Percentiles rank a stretch among this genome's conserved stretches.
phyloP scores from a whole-genome alignment of 2,113 vertebrate genomes.

The Holacanthus passer region DNA sequence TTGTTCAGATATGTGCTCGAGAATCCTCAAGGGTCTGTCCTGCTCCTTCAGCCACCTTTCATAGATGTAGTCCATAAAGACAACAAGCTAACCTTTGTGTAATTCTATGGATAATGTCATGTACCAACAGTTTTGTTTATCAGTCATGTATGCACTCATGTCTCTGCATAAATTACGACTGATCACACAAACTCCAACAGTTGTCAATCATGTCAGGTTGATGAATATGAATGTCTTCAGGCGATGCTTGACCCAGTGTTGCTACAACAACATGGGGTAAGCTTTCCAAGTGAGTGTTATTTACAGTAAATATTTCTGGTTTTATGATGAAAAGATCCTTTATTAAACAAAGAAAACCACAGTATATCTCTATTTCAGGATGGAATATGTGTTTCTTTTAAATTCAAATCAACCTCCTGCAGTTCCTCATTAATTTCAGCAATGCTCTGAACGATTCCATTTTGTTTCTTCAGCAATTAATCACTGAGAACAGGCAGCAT shows the following conservation, averaged over 20 bases:
- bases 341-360: neutral
- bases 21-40: neutral
- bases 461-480: constrained; percentile 7
- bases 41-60: neutral
- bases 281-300: neutral
- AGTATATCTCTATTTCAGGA: neutral
- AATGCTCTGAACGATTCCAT: constrained; percentile 12
- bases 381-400: neutral
- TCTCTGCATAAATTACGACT: neutral
- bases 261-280: neutral
- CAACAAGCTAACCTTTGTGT: neutral
- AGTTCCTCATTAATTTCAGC: neutral
- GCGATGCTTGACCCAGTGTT: neutral
- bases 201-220: neutral
- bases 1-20: neutral
- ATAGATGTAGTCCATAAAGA: neutral
- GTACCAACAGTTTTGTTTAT: neutral
- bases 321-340: neutral
- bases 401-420: neutral
- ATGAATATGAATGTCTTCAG: neutral
- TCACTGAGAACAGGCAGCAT: neutral
- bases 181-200: neutral
- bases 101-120: neutral
- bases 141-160: neutral
- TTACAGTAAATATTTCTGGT: neutral